Evolutionary conservation across 2,797 vertebrate species (phyloP), one percentile per base, ranked within the genome.

Genomic region (Ispidina picta): DNA sequence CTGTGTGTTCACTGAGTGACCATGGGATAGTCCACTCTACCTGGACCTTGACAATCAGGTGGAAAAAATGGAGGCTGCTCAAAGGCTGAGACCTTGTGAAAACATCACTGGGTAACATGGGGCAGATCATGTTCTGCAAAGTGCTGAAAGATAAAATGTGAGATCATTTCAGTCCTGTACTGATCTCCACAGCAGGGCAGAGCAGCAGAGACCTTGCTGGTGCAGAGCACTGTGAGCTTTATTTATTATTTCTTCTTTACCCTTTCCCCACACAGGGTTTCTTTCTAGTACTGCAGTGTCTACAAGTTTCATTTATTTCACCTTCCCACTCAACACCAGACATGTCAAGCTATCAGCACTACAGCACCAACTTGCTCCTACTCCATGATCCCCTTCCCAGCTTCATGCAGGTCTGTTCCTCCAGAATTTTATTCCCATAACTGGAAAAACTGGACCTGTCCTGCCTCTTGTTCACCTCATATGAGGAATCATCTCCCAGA

Each of bases 231-330:
- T 26, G 15, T 37, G 54, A 63, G 41, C 12, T 88, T 80, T n/a
- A 29, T 37, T 60, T 35, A 4, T 7, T n/a, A 29, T 37, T 59
- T 35, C 4, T 7, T 41, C 33, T 55, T 71, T 4, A 33, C 12
- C 15, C 8, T 49, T 74, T 46, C 12, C 12, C 18, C 21, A 19
- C 0, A 1, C 1, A 26, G 15, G 2, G 1, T 66, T 82, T 73
- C 9, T 35, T 66, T 52, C 37, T 19, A 8, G 15, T 37, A 21
- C 39, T 8, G 13, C 7, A 20, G 22, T 10, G 17, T 17, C 25
- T 85, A 16, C 46, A 29, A 4, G 12, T 59, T 72, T 43, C 9
- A 79, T 15, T 48, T 6, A 33, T 75, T 66, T 76, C 49, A 68
- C n/a, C 33, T 68, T 77, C 23, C 29, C 25, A 9, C n/a, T 49